Percentiles rank a stretch among this genome's conserved stretches.
Evolutionary conservation across 2,888 invertebrate species (phyloP).

Genomic region (Ephialtes manifestator): DNA sequence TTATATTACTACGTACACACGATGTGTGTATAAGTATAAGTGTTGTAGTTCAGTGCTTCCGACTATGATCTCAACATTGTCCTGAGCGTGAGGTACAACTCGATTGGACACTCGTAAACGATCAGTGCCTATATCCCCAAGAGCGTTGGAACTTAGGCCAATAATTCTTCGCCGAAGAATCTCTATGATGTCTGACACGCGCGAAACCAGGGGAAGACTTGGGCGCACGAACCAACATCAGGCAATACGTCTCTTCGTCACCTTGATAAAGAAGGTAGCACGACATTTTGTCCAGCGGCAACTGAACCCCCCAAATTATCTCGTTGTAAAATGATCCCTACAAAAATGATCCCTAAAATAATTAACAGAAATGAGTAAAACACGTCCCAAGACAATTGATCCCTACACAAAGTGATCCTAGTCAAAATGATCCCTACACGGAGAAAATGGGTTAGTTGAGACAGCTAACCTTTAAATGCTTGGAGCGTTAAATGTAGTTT

Average conservation of each 20-base stretch:
- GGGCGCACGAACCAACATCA: constrained; percentile 56
- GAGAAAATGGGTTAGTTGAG: no score
- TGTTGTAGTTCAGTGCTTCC: background rate
- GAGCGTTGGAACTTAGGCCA: background rate
- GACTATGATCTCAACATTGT: background rate
- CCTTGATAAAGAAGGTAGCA: constrained; percentile 72
- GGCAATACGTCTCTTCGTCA: constrained; percentile 71
- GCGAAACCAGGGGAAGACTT: constrained; percentile 3
- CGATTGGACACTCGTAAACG: constrained; percentile 3
- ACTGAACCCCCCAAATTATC: no score
- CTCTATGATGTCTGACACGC: constrained; percentile 55
- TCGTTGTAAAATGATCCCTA: no score
- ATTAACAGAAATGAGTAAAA: no score
- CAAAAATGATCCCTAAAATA: no score
- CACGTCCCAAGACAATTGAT: no score
- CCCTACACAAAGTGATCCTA: no score
- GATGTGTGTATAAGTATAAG: background rate
- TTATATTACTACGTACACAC: background rate
- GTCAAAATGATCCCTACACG: no score
- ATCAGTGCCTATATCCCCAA: background rate
- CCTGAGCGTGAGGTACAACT: background rate
- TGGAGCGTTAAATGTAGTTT: no score
- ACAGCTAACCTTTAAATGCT: no score
- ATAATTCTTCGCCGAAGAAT: constrained; percentile 52
- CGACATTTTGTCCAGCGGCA: no score